These are phyloP conservation scores for Oryzias dopingdopingensis DNA, from an alignment of 2,797 vertebrate genomes.

Conservation along the genomic window DNA sequence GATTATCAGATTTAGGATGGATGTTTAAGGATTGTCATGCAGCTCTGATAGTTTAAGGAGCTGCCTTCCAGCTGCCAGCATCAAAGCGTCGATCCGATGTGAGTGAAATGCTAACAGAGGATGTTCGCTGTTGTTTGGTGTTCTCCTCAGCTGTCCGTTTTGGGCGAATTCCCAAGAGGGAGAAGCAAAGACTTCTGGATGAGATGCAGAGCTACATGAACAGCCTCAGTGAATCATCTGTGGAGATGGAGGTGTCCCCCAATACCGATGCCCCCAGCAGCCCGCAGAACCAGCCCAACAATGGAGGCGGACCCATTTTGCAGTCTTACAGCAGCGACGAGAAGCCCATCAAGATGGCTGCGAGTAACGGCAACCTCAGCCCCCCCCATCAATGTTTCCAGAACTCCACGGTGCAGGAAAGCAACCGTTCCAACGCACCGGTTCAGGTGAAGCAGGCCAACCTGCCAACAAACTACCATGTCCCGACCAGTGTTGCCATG, in stretches of 20 bases:
- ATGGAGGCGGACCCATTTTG: conserved; percentile 50
- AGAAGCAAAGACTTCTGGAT: conserved; percentile 83
- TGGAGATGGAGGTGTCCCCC: conserved; percentile 73
- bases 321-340: conserved; percentile 73
- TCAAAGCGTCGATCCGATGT: neutral
- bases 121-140: conserved; percentile 9
- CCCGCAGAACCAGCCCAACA: conserved; percentile 60
- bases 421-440: conserved; percentile 12
- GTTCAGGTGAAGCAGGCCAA: conserved; percentile 54
- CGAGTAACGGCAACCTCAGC: conserved; percentile 44
- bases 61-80: conserved; percentile 14
- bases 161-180: conserved; percentile 82
- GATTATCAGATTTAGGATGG: conserved; percentile 10
- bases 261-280: conserved; percentile 62
- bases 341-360: conserved; percentile 68
- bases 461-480: conserved; percentile 49
- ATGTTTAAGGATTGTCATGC: conserved; percentile 1
- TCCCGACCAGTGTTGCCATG: conserved; percentile 47
- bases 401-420: conserved; percentile 45
- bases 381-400: conserved; percentile 46
- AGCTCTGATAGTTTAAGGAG: conserved; percentile 6
- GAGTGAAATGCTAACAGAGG: conserved; percentile 34
- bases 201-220: conserved; percentile 86
- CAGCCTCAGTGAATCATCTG: conserved; percentile 77
- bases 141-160: conserved; percentile 79